Evolutionary conservation across 2,888 invertebrate genomes (phyloP), one percentile per base, ranked within the genome.

Genomic region (Drosophila paranaensis): DNA sequence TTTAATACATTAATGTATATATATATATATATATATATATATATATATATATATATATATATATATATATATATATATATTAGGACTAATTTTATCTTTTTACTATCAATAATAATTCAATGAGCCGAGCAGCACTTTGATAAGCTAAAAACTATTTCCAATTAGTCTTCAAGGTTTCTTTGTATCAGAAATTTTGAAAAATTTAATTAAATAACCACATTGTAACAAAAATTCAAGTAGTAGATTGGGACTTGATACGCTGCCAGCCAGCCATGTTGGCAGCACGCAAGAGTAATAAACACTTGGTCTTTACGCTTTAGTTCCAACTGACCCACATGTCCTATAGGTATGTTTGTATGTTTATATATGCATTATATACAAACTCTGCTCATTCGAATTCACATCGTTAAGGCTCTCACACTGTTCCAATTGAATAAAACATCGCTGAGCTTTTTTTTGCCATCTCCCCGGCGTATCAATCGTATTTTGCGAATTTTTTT

Each of bases 341-440:
- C 43, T 27, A 16, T 16, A 33, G 1, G 16, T 33, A 16, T 33
- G 13, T 33, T n/a, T n/a, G 1, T 48, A 10, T 9, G n/a, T 27
- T 48, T 10, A 10, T 30, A 33, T 43, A 43, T 50, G 20, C 46
- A n/a, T 50, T 45, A 33, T n/a, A 46, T 27, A 10, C 35, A 51
- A 54, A 33, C 6, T 27, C 4, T 35, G 43, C 43, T 40, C 11
- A 35, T 27, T 68, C 58, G 16, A 16, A 60, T 74, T 43, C 60
- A 43, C 62, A 74, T 67, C 40, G 60, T 51, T 30, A 27, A 57
- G 50, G n/a, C 33, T n/a, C 45, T 57, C 48, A 54, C 50, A 27
- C 14, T 11, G 45, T 8, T 53, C 37, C 54, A 67, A 55, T 64
- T 64, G 69, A 69, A 79, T 65, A 57, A 58, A 61, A 64, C 60